Evolutionary conservation across 2,888 invertebrate species (phyloP), one percentile per base, ranked within the genome.

Genomic region (Deroplatys truncata): DNA sequence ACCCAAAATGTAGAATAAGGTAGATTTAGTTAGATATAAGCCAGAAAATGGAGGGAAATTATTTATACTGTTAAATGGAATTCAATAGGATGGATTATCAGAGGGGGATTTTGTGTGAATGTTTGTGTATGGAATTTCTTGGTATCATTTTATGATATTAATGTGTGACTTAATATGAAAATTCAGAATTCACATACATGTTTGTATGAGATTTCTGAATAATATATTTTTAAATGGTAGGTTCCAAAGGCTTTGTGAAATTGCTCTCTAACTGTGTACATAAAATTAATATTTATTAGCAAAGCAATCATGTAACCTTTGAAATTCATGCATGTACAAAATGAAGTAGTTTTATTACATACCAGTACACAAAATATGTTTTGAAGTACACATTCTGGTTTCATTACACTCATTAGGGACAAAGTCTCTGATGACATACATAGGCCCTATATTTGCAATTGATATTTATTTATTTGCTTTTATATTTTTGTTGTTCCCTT

Each of bases 291-390:
- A 89, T 90, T 90, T 90, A 90, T 90, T 90, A 90, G 89, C 90
- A 90, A 90, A 90, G 89, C 90, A 89, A 89, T 89, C 43, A 82
- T 87, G 90, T 89, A 84, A 88, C 72, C 28, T 90, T 85, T 85
- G 88, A 90, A 90, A 85, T 89, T 89, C 84, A 89, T 88, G 89
- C 87, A 90, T 89, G 83, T 89, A 90, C 89, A 90, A 90, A 90
- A 86, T 84, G 84, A 90, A 88, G 28, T 90, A 84, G 72, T n/a
- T 86, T 89, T 87, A 85, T 43, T 88, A 83, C 83, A 43, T 72
- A 82, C 29, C 84, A 85, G 86, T 90, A 90, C 90, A 90, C 90
- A 90, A 90, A 90, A 90, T 90, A 90, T 90, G 90, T 85, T 90
- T 90, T 31, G 89, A 90, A 89, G 87, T 88, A 89, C 88, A 29